Evolutionary conservation across 2,888 invertebrate genomes (phyloP).

Genomic region (Lasius platythorax): DNA sequence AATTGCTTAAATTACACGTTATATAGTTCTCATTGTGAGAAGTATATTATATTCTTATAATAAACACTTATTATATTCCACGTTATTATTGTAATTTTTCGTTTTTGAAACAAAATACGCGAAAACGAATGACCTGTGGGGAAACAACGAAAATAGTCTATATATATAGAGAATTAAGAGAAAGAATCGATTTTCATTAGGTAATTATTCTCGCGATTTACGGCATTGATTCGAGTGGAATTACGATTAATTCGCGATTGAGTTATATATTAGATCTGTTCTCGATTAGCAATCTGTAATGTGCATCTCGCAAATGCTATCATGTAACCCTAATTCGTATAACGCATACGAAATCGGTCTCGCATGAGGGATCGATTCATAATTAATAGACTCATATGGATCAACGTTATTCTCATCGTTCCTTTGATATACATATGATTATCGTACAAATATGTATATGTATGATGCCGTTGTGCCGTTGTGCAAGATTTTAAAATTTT

Average conservation of each 20-base stretch:
- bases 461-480: neutral
- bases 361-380: neutral
- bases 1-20: no score
- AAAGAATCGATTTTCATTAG: neutral
- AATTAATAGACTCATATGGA: constrained; percentile 5
- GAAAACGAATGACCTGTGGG: neutral
- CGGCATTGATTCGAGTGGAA: neutral
- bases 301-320: neutral
- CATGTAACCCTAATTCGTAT: neutral
- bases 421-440: neutral
- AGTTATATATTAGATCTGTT: neutral
- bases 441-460: neutral
- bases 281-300: constrained; percentile 6
- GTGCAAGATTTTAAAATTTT: neutral
- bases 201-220: neutral
- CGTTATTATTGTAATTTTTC: neutral
- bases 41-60: no score
- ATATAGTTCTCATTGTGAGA: no score
- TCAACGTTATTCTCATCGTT: neutral
- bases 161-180: neutral
- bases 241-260: neutral
- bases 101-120: neutral
- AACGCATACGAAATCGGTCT: neutral
- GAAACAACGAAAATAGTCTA: neutral
- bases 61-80: no score